Base-by-base conservation (phyloP, 1,140 invertebrate genomes). In the Lordiphosa collinella region DNA sequence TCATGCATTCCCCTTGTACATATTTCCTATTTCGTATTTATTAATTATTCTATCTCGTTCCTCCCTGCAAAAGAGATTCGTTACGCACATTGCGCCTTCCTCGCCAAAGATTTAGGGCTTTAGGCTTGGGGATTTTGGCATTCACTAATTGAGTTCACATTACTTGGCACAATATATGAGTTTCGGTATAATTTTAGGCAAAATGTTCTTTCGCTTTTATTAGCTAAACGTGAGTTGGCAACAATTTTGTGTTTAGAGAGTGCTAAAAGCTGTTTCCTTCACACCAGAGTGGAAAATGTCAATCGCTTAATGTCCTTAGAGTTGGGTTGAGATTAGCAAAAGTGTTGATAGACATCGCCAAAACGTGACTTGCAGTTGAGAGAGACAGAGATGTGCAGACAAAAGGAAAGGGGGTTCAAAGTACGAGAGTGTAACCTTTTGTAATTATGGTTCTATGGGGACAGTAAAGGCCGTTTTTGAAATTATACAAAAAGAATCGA, bases 191-290 rank as follows among this genome's bases (percentile, higher is more conserved):
- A 64, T 63, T 68, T 68, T 63, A 57, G 59, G 47, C 64, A 57
- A 70, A 66, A 57, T 66, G 63, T 35, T 76, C 57, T 57, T 53
- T 7, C 22, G 54, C 55, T 82, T 82, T 84, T 82, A 82, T 82
- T 82, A 76, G 78, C 55, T 46, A 63, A 82, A 71, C 76, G 78
- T 82, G 76, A 82, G 78, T 82, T 82, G 76, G 78, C 76, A 82
- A 64, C 62, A 76, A 54, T 53, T 43, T 22, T 25, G 22, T 25
- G 22, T 25, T 25, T 25, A 25, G 22, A 25, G 22, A 44, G 12
- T 12, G 11, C 22, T 9, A 29, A 18, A 25, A 12, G 12, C 35
- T 12, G 10, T 36, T 13, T 36, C 35, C 12, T 13, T 13, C 35
- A 6, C 12, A 4, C 12, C 18, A 44, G n/a, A 44, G 11, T 13